phyloP scores from a whole-genome alignment of 2,113 vertebrate species.

The Lepus americanus region DNA sequence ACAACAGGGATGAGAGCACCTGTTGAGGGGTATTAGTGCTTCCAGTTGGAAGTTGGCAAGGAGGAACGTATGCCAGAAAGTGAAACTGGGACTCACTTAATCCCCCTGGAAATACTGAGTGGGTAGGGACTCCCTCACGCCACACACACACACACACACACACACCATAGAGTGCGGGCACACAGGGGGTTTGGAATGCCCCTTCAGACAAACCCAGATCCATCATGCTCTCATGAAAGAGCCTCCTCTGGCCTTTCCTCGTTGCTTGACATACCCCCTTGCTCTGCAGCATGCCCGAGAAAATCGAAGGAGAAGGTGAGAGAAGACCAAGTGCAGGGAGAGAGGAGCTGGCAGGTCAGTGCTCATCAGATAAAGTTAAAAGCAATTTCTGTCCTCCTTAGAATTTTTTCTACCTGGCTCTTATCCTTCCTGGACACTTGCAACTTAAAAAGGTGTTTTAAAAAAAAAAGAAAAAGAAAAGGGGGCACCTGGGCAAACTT shows the following conservation, averaged over 20 bases:
- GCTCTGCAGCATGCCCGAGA: background rate
- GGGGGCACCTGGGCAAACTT: background rate
- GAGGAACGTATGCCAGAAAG: background rate
- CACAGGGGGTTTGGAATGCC: background rate
- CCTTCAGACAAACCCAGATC: background rate
- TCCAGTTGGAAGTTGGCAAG: background rate
- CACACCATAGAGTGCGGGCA: background rate
- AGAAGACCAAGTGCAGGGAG: background rate
- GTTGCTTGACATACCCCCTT: background rate
- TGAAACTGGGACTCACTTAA: background rate
- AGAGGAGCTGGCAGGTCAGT: fast-evolving
- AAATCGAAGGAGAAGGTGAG: background rate
- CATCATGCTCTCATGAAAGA: background rate
- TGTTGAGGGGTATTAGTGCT: background rate
- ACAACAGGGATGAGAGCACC: background rate
- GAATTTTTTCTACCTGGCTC: background rate
- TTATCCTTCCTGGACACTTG: background rate
- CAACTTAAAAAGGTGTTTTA: background rate
- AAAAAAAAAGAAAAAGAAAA: background rate
- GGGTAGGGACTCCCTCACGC: background rate
- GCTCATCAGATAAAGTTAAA: background rate
- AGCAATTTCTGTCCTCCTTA: background rate
- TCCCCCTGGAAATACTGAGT: background rate
- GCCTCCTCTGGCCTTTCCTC: background rate
- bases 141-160: background rate